Evolutionary conservation across 2,113 vertebrate species (phyloP).

Genomic region (Synchiropus splendidus): DNA sequence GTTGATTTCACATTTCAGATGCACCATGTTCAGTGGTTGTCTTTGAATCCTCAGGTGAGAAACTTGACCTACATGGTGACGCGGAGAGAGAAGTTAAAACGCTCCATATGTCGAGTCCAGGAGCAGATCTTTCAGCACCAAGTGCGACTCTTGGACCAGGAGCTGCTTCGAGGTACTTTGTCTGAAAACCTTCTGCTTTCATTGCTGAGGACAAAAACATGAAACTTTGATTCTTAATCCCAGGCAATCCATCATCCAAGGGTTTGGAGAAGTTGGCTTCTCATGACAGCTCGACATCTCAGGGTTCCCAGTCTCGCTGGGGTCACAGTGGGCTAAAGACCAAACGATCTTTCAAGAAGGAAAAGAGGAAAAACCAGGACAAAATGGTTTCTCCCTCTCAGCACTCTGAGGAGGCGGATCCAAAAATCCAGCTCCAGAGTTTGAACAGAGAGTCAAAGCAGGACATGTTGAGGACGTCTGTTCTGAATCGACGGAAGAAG

Average conservation of each 20-base stretch:
- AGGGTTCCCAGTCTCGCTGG: constrained; percentile 65
- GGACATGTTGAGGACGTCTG: no score
- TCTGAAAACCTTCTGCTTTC: background rate
- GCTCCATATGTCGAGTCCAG: constrained; percentile 86
- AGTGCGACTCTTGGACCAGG: constrained; percentile 77
- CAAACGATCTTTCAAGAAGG: constrained; percentile 33
- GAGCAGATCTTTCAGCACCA: constrained; percentile 94
- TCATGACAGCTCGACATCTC: constrained; percentile 66
- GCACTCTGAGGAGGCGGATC: constrained; percentile 11
- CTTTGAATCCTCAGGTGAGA: constrained; percentile 72
- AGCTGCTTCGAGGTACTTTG: constrained; percentile 75
- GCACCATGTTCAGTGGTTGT: no score
- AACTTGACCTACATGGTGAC: constrained; percentile 99
- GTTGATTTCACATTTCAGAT: no score
- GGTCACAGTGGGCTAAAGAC: constrained; percentile 59
- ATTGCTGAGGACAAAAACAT: background rate
- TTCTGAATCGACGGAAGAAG: constrained; percentile 12
- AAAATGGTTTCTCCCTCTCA: constrained; percentile 50
- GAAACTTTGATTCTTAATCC: background rate
- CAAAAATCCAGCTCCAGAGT: background rate
- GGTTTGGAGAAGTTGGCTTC: constrained; percentile 68
- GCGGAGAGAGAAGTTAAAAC: constrained; percentile 92
- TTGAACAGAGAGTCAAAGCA: background rate
- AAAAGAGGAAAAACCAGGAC: constrained; percentile 57
- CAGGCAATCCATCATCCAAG: constrained; percentile 31